A percentile compares a stretch with the other conserved stretches of the same genome.
phyloP scores from a whole-genome alignment of 2,113 vertebrate genomes.

The Melanerpes formicivorus region DNA sequence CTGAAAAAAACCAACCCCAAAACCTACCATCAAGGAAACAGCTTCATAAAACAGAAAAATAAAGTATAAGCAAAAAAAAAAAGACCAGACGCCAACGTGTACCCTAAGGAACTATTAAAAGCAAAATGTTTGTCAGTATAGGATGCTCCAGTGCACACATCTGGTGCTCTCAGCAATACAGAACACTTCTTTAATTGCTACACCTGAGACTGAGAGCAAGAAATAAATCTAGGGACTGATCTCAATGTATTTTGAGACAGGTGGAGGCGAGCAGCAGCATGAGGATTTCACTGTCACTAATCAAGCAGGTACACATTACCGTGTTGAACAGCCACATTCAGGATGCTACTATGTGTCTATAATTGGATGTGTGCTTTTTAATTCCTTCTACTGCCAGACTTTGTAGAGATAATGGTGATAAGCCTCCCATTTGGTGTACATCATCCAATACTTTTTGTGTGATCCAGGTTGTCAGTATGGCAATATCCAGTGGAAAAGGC shows the following conservation, averaged over 20 bases:
- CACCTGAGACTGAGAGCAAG: constrained; percentile 54
- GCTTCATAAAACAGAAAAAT: constrained; percentile 49
- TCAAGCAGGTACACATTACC: constrained; percentile 16
- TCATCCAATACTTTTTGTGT: neutral
- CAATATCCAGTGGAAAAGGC: neutral
- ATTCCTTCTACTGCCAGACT: constrained; percentile 15
- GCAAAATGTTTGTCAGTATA: constrained; percentile 54
- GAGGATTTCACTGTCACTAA: constrained; percentile 19
- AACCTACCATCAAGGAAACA: constrained; percentile 9
- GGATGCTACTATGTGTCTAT: neutral
- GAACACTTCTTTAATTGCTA: constrained; percentile 66
- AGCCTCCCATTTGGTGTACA: neutral
- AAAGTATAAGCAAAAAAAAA: constrained; percentile 60
- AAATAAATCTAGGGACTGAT: constrained; percentile 38
- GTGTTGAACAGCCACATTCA: neutral
- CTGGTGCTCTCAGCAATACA: constrained; percentile 57
- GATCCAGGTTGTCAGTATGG: neutral
- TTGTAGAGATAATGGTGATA: neutral
- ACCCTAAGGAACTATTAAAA: constrained; percentile 59
- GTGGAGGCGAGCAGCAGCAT: constrained; percentile 1
- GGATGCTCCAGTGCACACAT: constrained; percentile 57
- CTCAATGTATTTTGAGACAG: neutral
- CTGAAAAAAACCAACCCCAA: neutral
- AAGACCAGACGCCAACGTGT: neutral
- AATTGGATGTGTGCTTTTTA: constrained; percentile 22